These are phyloP conservation scores for Deroptyus accipitrinus DNA, from an alignment of 2,113 vertebrate species.

Conservation along the genomic window DNA sequence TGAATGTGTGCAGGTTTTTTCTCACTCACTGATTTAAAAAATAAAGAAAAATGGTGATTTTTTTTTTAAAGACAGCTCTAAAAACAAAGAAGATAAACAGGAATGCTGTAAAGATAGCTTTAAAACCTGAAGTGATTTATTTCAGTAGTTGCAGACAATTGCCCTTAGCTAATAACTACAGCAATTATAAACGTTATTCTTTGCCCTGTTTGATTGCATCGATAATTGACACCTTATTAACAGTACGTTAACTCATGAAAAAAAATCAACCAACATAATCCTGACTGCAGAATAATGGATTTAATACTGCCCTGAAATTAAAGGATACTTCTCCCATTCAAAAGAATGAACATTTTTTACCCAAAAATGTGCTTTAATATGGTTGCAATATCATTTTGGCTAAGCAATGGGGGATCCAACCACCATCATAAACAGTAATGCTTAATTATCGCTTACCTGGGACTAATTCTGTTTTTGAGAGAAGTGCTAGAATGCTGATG, in stretches of 20 bases:
- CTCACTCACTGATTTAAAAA: not conserved
- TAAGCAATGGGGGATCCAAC: not conserved
- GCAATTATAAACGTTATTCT: conserved; percentile 7
- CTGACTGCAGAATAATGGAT: not conserved
- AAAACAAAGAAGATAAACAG: not conserved
- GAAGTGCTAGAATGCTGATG: accelerated
- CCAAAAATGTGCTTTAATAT: not conserved
- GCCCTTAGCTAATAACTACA: conserved; percentile 9
- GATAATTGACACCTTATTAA: conserved; percentile 46
- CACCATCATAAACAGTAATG: not conserved
- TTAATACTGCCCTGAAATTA: not conserved
- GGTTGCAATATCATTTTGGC: not conserved
- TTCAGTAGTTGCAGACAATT: conserved; percentile 20
- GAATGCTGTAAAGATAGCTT: not conserved
- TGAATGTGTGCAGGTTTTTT: not conserved
- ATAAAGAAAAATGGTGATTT: accelerated
- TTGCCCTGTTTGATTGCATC: conserved; percentile 21
- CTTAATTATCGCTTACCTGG: not conserved
- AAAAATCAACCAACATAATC: not conserved
- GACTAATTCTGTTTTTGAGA: not conserved
- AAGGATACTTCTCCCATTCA: not conserved
- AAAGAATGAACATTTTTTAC: not conserved
- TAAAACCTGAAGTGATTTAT: conserved; percentile 4
- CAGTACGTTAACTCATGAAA: conserved; percentile 3
- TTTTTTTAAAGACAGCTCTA: not conserved